Conservation (phyloP, 2,888 invertebrate species). For the Amorpha juglandis region DNA sequence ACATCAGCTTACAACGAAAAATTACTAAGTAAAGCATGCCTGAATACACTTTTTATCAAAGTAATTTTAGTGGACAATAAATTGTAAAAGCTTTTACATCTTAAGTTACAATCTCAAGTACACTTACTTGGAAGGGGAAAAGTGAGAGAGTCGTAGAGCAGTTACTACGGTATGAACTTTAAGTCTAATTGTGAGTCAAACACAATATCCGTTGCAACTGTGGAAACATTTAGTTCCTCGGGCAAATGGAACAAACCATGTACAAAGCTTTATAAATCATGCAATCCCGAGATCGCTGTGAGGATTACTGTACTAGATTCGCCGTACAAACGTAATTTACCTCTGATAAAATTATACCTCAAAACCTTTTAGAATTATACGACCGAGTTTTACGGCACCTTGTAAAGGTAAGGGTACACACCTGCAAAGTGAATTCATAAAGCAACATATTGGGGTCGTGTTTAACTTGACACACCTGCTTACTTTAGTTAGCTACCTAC, state of each 20-base stretch:
- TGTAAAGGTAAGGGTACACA: constrained; percentile 40
- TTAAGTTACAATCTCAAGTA: not conserved
- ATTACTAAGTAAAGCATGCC: not conserved
- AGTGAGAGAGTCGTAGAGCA: not conserved
- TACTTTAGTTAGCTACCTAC: constrained; percentile 21
- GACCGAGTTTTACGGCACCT: constrained; percentile 45
- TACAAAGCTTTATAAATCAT: constrained; percentile 49
- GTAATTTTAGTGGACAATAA: constrained; percentile 5
- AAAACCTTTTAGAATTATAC: constrained; percentile 46
- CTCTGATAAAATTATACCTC: constrained; percentile 34
- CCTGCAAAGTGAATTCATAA: constrained; percentile 51
- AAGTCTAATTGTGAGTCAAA: constrained; percentile 17
- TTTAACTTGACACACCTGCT: constrained; percentile 26
- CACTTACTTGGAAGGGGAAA: constrained; percentile 9
- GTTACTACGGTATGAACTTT: constrained; percentile 1
- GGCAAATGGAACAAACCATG: constrained; percentile 40
- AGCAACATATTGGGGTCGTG: constrained; percentile 40
- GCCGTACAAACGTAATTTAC: constrained; percentile 43
- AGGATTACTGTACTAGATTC: constrained; percentile 44
- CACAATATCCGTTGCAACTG: constrained; percentile 29
- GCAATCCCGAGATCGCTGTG: constrained; percentile 46
- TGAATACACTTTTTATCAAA: not conserved
- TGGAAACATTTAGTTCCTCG: constrained; percentile 33
- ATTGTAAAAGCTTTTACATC: constrained; percentile 15
- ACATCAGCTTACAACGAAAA: constrained; percentile 12